These are phyloP conservation scores for Phortica variegata DNA, from an alignment of 1,140 invertebrate genomes.

Conservation along the genomic window DNA sequence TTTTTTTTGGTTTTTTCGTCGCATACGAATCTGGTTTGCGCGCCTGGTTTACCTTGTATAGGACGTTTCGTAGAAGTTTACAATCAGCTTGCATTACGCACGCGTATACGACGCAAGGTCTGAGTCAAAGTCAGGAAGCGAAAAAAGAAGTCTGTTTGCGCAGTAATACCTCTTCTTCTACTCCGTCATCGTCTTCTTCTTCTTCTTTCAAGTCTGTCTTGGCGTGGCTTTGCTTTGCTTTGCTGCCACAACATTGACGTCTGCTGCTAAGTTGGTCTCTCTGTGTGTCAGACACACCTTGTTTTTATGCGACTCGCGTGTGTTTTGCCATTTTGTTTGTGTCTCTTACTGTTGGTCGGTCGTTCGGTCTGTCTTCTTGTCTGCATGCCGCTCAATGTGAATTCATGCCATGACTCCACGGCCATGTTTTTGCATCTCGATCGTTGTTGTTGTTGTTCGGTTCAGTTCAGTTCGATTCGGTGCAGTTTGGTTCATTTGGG, in stretches of 20 bases:
- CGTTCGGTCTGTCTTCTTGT: neutral
- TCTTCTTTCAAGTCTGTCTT: no score
- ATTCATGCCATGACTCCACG: no score
- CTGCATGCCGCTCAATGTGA: no score
- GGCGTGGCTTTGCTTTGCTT: no score
- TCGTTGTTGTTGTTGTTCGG: no score
- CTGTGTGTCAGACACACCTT: slow-evolving; percentile 2
- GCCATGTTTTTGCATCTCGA: no score
- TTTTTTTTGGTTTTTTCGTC: neutral
- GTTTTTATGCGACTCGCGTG: neutral
- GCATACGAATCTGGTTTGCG: slow-evolving; percentile 31
- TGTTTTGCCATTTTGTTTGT: neutral
- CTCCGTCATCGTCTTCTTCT: no score
- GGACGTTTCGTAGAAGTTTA: slow-evolving; percentile 7
- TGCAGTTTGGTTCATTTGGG: neutral
- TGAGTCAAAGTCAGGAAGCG: neutral
- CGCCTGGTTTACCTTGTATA: slow-evolving; percentile 31
- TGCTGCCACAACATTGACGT: neutral
- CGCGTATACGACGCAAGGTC: neutral
- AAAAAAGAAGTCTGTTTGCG: no score
- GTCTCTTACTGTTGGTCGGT: neutral
- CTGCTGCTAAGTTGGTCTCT: neutral
- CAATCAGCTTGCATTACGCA: neutral
- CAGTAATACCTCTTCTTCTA: no score
- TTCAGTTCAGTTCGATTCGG: no score